Conservation (phyloP, 2,888 invertebrate species). For the Melanophora roralis region DNA sequence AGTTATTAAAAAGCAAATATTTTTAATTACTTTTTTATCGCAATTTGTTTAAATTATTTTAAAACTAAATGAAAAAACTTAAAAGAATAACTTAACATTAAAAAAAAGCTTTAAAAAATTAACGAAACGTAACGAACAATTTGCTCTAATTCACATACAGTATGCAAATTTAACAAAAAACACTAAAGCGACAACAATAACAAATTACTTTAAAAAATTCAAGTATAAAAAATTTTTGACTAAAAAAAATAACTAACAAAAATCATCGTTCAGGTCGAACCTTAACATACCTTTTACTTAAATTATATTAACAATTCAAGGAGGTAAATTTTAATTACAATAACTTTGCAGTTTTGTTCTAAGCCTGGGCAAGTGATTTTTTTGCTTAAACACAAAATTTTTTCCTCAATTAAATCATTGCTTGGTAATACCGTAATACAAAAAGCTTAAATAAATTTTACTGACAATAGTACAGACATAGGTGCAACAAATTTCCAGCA, state of each 20-base stretch:
- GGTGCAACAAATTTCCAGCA: too few relatives aligned
- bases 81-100: not conserved
- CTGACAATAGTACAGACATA: not conserved
- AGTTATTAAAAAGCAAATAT: not conserved
- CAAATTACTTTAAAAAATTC: conserved; percentile 32
- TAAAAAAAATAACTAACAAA: not conserved
- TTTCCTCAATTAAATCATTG: too few relatives aligned
- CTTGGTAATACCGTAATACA: too few relatives aligned
- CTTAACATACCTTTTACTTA: too few relatives aligned
- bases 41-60: not conserved
- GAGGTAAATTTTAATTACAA: too few relatives aligned
- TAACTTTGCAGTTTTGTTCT: too few relatives aligned
- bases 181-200: conserved; percentile 25
- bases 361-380: too few relatives aligned
- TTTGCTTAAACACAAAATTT: too few relatives aligned
- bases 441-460: conserved; percentile 56
- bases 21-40: not conserved
- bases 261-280: too few relatives aligned
- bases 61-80: not conserved
- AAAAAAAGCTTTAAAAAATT: conserved; percentile 34
- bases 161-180: conserved; percentile 58
- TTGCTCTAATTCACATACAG: conserved; percentile 60
- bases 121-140: conserved; percentile 59
- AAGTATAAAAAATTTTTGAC: not conserved
- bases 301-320: too few relatives aligned